Evolutionary conservation across 1,140 invertebrate species (phyloP), one percentile per base, ranked within the genome.

Genomic region (Drosophila sucinea): DNA sequence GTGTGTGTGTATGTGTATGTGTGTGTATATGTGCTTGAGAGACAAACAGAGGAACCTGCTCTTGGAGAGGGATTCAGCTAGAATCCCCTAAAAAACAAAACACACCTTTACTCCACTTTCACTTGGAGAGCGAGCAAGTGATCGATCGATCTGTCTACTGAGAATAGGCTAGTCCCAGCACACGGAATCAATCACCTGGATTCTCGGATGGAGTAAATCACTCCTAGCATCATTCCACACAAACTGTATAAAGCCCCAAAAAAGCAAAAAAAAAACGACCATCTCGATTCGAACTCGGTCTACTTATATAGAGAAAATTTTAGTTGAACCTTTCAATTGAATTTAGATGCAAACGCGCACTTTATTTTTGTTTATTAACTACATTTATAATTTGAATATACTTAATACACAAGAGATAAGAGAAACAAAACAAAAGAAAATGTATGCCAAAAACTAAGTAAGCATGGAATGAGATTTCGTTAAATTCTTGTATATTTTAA

Each of bases 321-420:
- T 68, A 77, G 62, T 67, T 78, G 70, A 84, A 77, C 35, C 58
- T 62, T 69, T 73, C 62, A 82, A 78, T 62, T 70, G 44, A 77
- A 77, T 77, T 79, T 40, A 35, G 54, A 67, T 68, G 76, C 77
- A 76, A 64, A 70, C 66, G 55, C 29, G 33, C 47, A 62, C 38
- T 64, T 64, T 51, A 32, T 44, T 70, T 78, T 74, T 86, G 79
- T 84, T 85, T 63, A 70, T 85, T 85, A 86, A 81, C 82, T 85
- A 85, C 82, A 85, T 85, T 81, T 85, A 85, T 85, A 85, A 85
- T 85, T 85, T 85, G 63, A 60, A 73, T 35, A 40, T 71, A 17
- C 17, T 17, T 17, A 68, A 60, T 38, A 3, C 68, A 67, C 17
- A 74, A 84, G 78, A 58, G 35, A 73, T 69, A 73, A 73, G 27